Conservation (phyloP, 2,113 vertebrate genomes). For the Grallaria varia region DNA sequence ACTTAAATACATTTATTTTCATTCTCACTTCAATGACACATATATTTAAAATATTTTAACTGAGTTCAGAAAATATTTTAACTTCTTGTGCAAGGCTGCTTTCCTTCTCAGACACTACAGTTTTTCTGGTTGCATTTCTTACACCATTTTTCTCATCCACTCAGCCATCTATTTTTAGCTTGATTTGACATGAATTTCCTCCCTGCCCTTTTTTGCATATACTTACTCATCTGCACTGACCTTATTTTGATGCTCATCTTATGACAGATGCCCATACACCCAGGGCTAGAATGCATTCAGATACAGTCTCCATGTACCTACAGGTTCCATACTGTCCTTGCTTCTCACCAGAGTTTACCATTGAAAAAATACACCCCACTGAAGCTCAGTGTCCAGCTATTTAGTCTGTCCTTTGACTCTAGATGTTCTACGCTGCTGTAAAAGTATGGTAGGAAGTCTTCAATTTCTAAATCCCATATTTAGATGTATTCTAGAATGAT, state of each 20-base stretch:
- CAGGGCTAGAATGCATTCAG: neutral
- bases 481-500: neutral
- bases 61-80: neutral
- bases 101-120: neutral
- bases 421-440: neutral
- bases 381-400: neutral
- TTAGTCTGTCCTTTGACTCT: neutral
- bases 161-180: slow-evolving; percentile 19
- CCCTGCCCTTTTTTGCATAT: slow-evolving; percentile 19
- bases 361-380: neutral
- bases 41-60: neutral
- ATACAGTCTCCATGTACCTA: neutral
- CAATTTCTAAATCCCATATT: neutral
- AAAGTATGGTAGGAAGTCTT: neutral
- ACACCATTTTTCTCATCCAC: neutral
- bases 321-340: neutral
- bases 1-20: neutral
- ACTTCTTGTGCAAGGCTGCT: neutral
- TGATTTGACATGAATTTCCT: slow-evolving; percentile 7
- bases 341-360: neutral
- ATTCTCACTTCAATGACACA: neutral
- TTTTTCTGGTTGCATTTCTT: neutral
- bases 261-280: neutral
- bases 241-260: slow-evolving; percentile 49
- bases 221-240: slow-evolving; percentile 49